phyloP scores from a whole-genome alignment of 2,888 invertebrate genomes.

The Brenthis hecate region DNA sequence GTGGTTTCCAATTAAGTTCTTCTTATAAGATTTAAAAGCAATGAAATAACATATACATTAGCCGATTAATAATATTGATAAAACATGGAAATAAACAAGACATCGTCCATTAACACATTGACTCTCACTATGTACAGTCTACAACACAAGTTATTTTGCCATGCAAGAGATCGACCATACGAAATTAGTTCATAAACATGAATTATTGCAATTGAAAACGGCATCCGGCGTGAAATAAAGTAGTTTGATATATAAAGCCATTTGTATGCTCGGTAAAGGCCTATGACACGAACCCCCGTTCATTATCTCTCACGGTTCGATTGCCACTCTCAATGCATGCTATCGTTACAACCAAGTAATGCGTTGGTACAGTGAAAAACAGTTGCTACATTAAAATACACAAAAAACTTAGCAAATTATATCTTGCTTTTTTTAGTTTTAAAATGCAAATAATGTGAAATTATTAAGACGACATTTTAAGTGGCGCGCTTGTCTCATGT shows the following conservation, averaged over 20 bases:
- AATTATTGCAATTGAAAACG: slow-evolving; percentile 21
- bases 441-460: too few species aligned
- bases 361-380: slow-evolving; percentile 15
- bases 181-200: slow-evolving; percentile 9
- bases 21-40: background rate
- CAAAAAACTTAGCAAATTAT: too few species aligned
- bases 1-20: too few species aligned
- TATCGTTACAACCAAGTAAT: slow-evolving; percentile 47
- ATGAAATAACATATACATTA: background rate
- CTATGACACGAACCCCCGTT: slow-evolving; percentile 43
- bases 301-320: slow-evolving; percentile 59
- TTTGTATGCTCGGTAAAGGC: slow-evolving; percentile 26
- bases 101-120: slow-evolving; percentile 4
- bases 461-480: background rate
- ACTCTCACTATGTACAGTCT: slow-evolving; percentile 9
- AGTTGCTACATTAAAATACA: too few species aligned
- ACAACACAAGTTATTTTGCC: background rate
- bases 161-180: background rate
- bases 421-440: too few species aligned
- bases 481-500: background rate
- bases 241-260: slow-evolving; percentile 17
- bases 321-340: slow-evolving; percentile 45
- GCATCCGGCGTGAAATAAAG: slow-evolving; percentile 20
- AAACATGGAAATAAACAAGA: slow-evolving; percentile 5
- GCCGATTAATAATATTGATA: slow-evolving; percentile 7